Conservation (phyloP, 2,797 vertebrate genomes). For the Acanthurus leucopareius region DNA sequence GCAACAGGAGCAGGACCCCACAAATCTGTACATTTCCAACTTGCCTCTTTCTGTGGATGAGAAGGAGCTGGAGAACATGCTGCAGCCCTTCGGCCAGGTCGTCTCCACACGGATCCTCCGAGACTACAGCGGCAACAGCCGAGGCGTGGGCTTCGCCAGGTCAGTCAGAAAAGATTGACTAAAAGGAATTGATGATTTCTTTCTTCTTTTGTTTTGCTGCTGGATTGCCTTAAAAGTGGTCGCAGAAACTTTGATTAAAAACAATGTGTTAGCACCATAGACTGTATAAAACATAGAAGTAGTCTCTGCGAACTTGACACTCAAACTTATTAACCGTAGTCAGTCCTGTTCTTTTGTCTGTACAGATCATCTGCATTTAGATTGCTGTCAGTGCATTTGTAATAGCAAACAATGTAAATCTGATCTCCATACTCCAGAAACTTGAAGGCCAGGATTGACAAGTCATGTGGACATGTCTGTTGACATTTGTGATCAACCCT, state of each 20-base stretch:
- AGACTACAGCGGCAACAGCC: slow-evolving; percentile 95
- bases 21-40: slow-evolving; percentile 99
- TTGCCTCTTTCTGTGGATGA: slow-evolving; percentile 97
- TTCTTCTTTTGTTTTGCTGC: background rate
- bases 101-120: slow-evolving; percentile 98
- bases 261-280: background rate
- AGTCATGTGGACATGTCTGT: slow-evolving; percentile 5
- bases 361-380: background rate
- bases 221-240: background rate
- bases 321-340: background rate
- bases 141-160: slow-evolving; percentile 99
- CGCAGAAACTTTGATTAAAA: background rate
- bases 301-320: background rate
- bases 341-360: background rate
- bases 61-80: slow-evolving; percentile 97
- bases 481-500: background rate
- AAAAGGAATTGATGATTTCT: too few species aligned
- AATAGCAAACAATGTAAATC: background rate
- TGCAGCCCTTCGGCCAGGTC: slow-evolving; percentile 97
- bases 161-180: slow-evolving; percentile 67
- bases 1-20: slow-evolving; percentile 99
- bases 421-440: background rate
- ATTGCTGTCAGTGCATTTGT: background rate
- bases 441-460: background rate
- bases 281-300: too few species aligned